phyloP scores from a whole-genome alignment of 2,888 invertebrate genomes.

The Drymonia ruficornis region DNA sequence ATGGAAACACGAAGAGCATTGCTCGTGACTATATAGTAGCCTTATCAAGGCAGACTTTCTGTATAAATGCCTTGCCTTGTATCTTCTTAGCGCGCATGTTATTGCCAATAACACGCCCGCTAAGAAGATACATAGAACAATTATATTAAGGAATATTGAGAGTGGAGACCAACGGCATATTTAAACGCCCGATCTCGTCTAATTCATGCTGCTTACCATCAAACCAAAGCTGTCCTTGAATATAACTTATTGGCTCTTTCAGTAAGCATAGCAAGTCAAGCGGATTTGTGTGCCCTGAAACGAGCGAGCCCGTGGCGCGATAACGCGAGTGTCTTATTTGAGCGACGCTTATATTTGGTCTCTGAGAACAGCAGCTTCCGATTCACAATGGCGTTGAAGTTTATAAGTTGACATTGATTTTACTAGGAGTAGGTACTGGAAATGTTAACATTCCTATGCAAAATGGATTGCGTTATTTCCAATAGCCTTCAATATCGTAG shows the following conservation, averaged over 20 bases:
- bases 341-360: conserved; percentile 1
- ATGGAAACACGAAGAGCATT: background rate
- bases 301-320: background rate
- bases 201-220: too few species aligned
- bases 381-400: background rate
- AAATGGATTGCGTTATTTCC: too few species aligned
- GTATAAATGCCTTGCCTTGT: background rate
- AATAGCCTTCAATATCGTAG: background rate
- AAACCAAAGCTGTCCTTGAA: too few species aligned
- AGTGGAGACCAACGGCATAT: too few species aligned
- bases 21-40: background rate
- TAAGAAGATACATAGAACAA: too few species aligned
- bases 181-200: too few species aligned
- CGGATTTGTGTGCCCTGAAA: background rate
- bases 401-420: background rate
- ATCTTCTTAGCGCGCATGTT: too few species aligned
- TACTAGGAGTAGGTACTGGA: background rate
- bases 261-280: background rate
- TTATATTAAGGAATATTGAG: too few species aligned
- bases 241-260: background rate
- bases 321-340: background rate
- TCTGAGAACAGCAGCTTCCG: conserved; percentile 1
- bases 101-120: too few species aligned
- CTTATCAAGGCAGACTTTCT: background rate
- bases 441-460: too few species aligned